Evolutionary conservation across 2,113 vertebrate genomes (phyloP), one percentile per base, ranked within the genome.

Genomic region (Semnornis frantzii): DNA sequence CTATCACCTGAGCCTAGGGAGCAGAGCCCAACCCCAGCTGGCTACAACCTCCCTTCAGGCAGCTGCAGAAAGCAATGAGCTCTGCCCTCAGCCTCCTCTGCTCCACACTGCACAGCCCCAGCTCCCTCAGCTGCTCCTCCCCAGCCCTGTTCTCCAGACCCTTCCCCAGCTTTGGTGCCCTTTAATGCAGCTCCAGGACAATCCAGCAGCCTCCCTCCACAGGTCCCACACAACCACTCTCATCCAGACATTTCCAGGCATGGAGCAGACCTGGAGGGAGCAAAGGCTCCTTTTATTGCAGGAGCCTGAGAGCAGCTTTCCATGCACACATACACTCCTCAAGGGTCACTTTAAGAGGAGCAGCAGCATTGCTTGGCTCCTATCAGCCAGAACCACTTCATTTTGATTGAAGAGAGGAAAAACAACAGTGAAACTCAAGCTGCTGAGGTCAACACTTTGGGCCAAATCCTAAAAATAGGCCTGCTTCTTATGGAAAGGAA

Each of bases 401-500:
- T 90, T 95, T 96, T 95, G 93, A 96, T 34, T 91, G 87, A 96
- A 95, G 90, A 94, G 89, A 94, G 94, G 92, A 97, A 97, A 97
- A 98, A 94, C 78, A 97, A 96, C 95, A 95, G 89, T 94, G 90
- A 97, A 97, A 97, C 70, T 93, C 92, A 96, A 84, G 82, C 95
- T 66, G 60, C 85, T 37, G 93, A 63, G 74, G 93, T 97, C 93
- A 96, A 91, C 37, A 90, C 54, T 82, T 72, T 71, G n/a, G 73
- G 94, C 97, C 96, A 98, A 97, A 78, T 95, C 55, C 96, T 97
- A 97, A 97, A 97, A 97, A 97, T 97, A 98, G 96, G 71, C 83
- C 85, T 78, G 88, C 85, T 97, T 97, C 93, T 97, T 97, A 96
- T 4, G 75, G 93, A 97, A 97, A 97, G 74, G 96, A 96, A 97